Evolutionary conservation across 1,140 invertebrate genomes (phyloP).

Genomic region (Drosophila orosa): DNA sequence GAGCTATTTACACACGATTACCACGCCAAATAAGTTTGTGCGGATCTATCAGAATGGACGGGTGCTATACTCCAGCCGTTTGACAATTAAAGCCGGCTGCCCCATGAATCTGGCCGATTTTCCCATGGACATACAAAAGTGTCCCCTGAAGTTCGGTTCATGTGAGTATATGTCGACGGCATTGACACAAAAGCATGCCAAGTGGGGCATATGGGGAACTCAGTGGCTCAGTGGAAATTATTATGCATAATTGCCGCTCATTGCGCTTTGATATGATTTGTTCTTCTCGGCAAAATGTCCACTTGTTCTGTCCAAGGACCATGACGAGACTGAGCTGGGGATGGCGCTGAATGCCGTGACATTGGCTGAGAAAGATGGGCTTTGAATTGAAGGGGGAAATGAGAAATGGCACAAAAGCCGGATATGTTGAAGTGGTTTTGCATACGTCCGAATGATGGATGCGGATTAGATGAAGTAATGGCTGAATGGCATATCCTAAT

Average conservation of each 20-base stretch:
- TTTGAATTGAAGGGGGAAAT: conserved; percentile 25
- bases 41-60: conserved; percentile 92
- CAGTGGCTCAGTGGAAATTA: conserved; percentile 51
- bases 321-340: not conserved
- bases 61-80: conserved; percentile 92
- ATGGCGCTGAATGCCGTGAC: conserved; percentile 55
- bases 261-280: conserved; percentile 68
- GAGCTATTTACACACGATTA: conserved; percentile 94
- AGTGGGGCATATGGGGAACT: conserved; percentile 3
- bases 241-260: conserved; percentile 73
- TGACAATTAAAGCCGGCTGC: conserved; percentile 96
- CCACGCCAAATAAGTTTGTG: conserved; percentile 95
- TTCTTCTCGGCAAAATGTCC: conserved; percentile 44
- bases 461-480: conserved; percentile 23
- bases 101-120: conserved; percentile 96
- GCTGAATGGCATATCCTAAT: conserved; percentile 18
- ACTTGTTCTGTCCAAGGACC: conserved; percentile 62
- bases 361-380: conserved; percentile 49
- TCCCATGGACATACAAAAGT: conserved; percentile 95
- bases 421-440: conserved; percentile 32
- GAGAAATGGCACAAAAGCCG: conserved; percentile 24
- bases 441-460: conserved; percentile 33
- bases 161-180: conserved; percentile 87
- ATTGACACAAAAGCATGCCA: conserved; percentile 9
- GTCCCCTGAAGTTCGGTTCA: conserved; percentile 93